phyloP scores from a whole-genome alignment of 2,888 invertebrate genomes.

The Acholoe squamosa region DNA sequence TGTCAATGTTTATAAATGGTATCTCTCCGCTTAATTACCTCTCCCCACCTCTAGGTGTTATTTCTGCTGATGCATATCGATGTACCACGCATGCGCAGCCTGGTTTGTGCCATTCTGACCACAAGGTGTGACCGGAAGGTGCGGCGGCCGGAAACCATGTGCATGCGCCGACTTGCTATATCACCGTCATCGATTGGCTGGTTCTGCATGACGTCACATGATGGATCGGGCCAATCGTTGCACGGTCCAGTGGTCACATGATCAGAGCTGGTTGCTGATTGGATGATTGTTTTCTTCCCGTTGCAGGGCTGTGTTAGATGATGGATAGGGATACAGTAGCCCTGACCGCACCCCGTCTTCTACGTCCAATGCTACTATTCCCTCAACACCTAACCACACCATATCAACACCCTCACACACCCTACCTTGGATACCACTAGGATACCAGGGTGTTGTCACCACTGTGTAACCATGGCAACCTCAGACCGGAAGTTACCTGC shows the following conservation, averaged over 20 bases:
- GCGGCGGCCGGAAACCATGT: background rate
- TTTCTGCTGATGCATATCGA: background rate
- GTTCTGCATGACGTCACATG: conserved; percentile 58
- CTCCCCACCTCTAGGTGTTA: too few relatives aligned
- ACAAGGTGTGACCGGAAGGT: background rate
- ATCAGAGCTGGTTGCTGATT: conserved; percentile 43
- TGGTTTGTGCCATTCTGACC: background rate
- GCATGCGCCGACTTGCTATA: conserved; percentile 2
- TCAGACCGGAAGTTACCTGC: conserved; percentile 17
- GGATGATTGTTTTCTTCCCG: conserved; percentile 23
- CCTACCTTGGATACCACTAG: background rate
- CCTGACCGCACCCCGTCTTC: background rate
- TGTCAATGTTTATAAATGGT: too few relatives aligned
- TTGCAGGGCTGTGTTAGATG: background rate
- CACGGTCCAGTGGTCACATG: conserved; percentile 53
- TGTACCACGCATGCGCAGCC: background rate
- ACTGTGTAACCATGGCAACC: conserved; percentile 46
- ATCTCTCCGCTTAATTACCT: too few relatives aligned
- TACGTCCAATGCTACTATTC: background rate
- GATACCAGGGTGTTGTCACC: background rate
- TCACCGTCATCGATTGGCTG: conserved; percentile 36
- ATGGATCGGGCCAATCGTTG: conserved; percentile 50
- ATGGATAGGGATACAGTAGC: conserved; percentile 46
- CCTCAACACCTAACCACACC: background rate
- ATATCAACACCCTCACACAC: conserved; percentile 19